Base-by-base conservation (phyloP, 2,797 vertebrate species). In the Mareca penelope region DNA sequence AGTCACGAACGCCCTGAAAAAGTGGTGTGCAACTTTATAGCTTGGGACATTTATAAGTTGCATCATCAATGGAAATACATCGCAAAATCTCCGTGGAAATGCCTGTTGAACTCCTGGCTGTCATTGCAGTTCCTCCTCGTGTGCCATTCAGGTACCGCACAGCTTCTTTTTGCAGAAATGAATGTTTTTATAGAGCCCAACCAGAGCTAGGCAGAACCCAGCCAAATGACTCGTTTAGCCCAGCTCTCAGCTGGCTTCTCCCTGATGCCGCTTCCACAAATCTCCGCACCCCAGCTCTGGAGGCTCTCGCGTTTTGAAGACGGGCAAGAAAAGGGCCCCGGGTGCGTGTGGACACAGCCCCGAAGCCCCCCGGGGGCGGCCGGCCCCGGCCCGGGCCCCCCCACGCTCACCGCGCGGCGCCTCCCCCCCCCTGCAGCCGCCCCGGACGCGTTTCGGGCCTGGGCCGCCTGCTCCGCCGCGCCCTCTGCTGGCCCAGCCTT, bases 381-480 rank as follows among this genome's bases (percentile, higher is more conserved):
- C 23, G 46, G 22, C 22, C 46, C 22, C 46, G 12, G 22, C 22
- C 46, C 48, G 8, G 42, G 42, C 42, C 42, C 42, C 42, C 12
- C 22, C n/a, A n/a, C 22, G 11, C 19, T 46, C 46, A 12, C 46
- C 46, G 22, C 46, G 5, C 46, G 22, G 46, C 28, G 37, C 6
- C 21, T 4, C 57, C 4, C 17, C 29, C 10, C 64, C 77, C 10
- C 0, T 21, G 8, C 4, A 0, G 1, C 18, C 46, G 46, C 22
- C 22, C 46, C 46, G 22, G 28, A 6, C 31, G 31, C 48, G 24
- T 50, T 50, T 50, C 13, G 48, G 48, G 23, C 24, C 48, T 26
- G 48, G 23, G 23, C 22, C 22, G 46, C 46, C 46, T 48, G 46
- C 46, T 23, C 46, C 22, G 46, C 46, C 46, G 46, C 46, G 46